phyloP scores from a whole-genome alignment of 1,140 invertebrate genomes.

The Hypsibius dujardini region DNA sequence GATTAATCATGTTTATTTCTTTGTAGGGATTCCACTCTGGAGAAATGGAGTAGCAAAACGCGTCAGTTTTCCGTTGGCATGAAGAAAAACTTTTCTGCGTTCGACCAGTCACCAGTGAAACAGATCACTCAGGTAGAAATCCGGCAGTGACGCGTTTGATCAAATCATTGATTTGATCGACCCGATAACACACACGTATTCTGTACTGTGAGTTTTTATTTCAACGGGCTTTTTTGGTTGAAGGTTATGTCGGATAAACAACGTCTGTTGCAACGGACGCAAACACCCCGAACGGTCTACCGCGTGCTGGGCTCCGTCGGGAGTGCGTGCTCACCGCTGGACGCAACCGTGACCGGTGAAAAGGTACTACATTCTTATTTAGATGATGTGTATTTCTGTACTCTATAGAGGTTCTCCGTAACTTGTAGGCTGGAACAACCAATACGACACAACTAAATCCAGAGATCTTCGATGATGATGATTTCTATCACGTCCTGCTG shows the following conservation, averaged over 20 bases:
- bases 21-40: constrained; percentile 37
- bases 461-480: constrained; percentile 87
- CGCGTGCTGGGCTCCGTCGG: constrained; percentile 45
- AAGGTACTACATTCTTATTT: too few species aligned
- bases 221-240: constrained; percentile 20
- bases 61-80: constrained; percentile 37
- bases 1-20: constrained; percentile 3
- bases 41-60: constrained; percentile 85
- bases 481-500: constrained; percentile 84
- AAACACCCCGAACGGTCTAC: constrained; percentile 55
- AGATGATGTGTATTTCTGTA: too few species aligned
- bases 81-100: constrained; percentile 43
- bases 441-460: constrained; percentile 34
- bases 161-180: constrained; percentile 11
- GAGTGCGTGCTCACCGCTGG: too few species aligned
- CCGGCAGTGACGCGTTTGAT: too few species aligned
- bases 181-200: background rate
- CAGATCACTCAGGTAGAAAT: constrained; percentile 55
- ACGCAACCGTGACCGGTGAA: too few species aligned
- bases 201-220: constrained; percentile 14
- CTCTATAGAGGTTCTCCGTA: background rate
- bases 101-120: constrained; percentile 55
- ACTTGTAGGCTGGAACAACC: constrained; percentile 14
- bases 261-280: constrained; percentile 58
- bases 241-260: constrained; percentile 53